Conservation (phyloP, 2,888 invertebrate genomes). For the Prosapia bicincta region DNA sequence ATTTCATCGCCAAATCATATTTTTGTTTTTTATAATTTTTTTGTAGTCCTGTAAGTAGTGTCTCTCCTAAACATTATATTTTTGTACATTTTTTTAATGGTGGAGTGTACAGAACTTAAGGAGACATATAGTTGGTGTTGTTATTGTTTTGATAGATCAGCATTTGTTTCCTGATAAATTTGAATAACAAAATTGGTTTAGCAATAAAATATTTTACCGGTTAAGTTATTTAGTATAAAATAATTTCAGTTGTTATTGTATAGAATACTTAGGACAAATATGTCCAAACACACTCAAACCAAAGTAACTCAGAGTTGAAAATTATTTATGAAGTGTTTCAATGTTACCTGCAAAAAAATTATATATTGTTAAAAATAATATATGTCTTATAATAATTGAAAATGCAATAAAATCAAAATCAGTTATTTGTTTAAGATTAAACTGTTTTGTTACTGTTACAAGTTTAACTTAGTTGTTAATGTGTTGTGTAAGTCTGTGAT, state of each 20-base stretch:
- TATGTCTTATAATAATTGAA: not conserved
- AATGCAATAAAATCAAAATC: not conserved
- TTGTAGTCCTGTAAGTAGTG: slow-evolving; percentile 17
- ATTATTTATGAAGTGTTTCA: too few species aligned
- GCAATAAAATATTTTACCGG: not conserved
- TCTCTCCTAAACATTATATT: slow-evolving; percentile 13
- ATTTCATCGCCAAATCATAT: not conserved
- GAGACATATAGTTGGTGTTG: not conserved
- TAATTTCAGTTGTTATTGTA: too few species aligned
- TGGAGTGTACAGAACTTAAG: not conserved
- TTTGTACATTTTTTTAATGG: slow-evolving; percentile 14
- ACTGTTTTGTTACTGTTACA: not conserved
- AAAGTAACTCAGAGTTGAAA: too few species aligned
- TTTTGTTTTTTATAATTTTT: not conserved
- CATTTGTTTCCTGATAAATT: not conserved
- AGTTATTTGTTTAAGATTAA: not conserved
- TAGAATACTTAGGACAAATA: too few species aligned
- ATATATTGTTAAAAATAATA: not conserved
- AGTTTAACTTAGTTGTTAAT: not conserved
- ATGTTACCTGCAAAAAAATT: too few species aligned
- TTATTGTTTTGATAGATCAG: not conserved
- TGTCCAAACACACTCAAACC: too few species aligned
- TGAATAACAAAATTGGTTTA: not conserved
- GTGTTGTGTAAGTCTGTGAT: not conserved
- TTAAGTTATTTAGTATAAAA: not conserved